phyloP scores from a whole-genome alignment of 1,140 invertebrate genomes.

The Trichonephila clavipes region DNA sequence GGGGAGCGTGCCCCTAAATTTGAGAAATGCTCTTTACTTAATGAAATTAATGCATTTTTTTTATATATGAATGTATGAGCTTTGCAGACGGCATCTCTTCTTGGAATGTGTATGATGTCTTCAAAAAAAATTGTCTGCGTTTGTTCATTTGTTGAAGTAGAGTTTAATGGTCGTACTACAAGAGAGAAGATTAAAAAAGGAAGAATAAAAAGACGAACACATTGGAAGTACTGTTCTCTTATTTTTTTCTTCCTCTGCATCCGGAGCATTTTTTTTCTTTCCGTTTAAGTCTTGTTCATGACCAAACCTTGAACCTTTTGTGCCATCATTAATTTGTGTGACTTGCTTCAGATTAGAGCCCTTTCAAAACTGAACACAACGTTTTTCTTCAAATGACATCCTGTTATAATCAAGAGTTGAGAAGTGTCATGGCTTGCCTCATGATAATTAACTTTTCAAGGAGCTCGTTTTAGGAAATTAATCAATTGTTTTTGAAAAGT shows the following conservation, averaged over 20 bases:
- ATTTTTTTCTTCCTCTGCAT: not conserved
- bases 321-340: not conserved
- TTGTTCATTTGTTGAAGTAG: not conserved
- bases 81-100: too few species aligned
- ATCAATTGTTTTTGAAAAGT: not conserved
- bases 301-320: slow-evolving; percentile 26
- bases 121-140: not conserved
- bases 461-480: not conserved
- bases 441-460: slow-evolving; percentile 18
- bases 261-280: not conserved
- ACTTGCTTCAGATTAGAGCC: not conserved
- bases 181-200: not conserved
- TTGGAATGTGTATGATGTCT: not conserved
- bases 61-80: too few species aligned
- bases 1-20: too few species aligned
- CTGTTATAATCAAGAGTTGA: not conserved
- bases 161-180: not conserved
- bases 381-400: not conserved
- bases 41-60: too few species aligned
- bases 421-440: slow-evolving; percentile 4
- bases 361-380: slow-evolving; percentile 3
- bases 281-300: not conserved
- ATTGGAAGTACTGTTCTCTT: not conserved
- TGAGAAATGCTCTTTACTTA: too few species aligned
- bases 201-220: not conserved